These are phyloP conservation scores for Hirtodrosophila trivittata DNA, from an alignment of 2,888 invertebrate species.

Conservation along the genomic window DNA sequence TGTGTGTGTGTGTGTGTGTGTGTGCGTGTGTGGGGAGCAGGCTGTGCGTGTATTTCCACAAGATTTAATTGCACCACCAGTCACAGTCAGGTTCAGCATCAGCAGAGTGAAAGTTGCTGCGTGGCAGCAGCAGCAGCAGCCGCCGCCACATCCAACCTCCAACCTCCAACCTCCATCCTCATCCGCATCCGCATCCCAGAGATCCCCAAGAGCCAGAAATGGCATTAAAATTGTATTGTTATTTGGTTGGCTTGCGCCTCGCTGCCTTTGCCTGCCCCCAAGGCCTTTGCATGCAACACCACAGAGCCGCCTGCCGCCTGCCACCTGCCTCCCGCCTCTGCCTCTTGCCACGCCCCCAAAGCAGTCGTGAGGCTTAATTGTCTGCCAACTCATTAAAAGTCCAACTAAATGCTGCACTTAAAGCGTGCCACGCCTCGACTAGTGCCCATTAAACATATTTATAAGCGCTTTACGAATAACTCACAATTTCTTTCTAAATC, in stretches of 20 bases:
- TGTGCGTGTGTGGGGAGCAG: slow-evolving; percentile 4
- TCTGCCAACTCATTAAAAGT: slow-evolving; percentile 75
- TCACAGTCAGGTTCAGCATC: slow-evolving; percentile 8
- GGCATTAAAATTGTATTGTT: slow-evolving; percentile 74
- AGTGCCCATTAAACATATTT: slow-evolving; percentile 29
- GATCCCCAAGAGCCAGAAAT: slow-evolving; percentile 29
- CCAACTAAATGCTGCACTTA: slow-evolving; percentile 59
- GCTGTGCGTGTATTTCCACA: slow-evolving; percentile 48
- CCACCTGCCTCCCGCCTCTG: neutral
- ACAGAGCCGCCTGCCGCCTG: neutral
- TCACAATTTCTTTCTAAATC: neutral
- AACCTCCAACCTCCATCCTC: neutral
- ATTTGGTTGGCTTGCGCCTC: slow-evolving; percentile 45
- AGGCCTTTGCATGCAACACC: slow-evolving; percentile 1
- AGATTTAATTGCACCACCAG: slow-evolving; percentile 64
- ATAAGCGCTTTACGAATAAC: slow-evolving; percentile 16
- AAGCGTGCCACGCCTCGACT: slow-evolving; percentile 36
- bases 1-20: slow-evolving; percentile 18
- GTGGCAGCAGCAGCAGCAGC: slow-evolving; percentile 21
- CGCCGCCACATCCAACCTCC: neutral
- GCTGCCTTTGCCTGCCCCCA: slow-evolving; percentile 13
- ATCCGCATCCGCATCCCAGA: neutral
- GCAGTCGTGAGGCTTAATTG: slow-evolving; percentile 59
- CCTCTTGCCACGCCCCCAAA: neutral
- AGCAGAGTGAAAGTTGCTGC: slow-evolving; percentile 12